Conservation (phyloP, 2,113 vertebrate species). For the Vimba vimba region DNA sequence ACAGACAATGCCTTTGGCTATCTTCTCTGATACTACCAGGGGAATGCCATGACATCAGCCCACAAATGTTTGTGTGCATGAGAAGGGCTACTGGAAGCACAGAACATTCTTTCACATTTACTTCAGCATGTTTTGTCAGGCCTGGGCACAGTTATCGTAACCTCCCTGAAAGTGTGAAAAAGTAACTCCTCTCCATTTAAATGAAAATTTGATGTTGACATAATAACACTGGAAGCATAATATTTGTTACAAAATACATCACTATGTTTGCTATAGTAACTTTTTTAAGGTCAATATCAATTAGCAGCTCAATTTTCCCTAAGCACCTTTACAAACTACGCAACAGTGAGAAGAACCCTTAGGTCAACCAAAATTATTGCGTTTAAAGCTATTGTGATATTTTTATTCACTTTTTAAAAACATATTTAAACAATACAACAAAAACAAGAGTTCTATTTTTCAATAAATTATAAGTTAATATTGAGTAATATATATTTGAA, state of each 20-base stretch:
- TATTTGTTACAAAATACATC: neutral
- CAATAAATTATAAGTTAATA: neutral
- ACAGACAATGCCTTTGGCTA: slow-evolving; percentile 38
- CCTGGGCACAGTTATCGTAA: slow-evolving; percentile 38
- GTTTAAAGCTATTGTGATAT: neutral
- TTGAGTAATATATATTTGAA: neutral
- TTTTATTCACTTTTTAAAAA: neutral
- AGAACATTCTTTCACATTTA: slow-evolving; percentile 55
- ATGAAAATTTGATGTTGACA: neutral
- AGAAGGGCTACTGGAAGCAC: slow-evolving; percentile 32
- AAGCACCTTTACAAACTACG: neutral
- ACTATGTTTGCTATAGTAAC: neutral
- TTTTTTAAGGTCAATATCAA: neutral
- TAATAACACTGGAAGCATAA: neutral
- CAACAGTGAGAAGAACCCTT: neutral
- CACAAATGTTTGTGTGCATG: slow-evolving; percentile 47
- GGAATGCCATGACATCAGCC: slow-evolving; percentile 55
- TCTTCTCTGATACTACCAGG: slow-evolving; percentile 33
- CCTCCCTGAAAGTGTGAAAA: neutral
- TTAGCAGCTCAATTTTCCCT: neutral
- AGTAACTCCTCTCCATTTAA: neutral
- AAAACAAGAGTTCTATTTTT: neutral
- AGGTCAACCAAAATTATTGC: neutral
- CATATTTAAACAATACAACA: neutral
- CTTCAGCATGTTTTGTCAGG: slow-evolving; percentile 56